phyloP scores from a whole-genome alignment of 2,888 invertebrate species.

The Fabriciana adippe region DNA sequence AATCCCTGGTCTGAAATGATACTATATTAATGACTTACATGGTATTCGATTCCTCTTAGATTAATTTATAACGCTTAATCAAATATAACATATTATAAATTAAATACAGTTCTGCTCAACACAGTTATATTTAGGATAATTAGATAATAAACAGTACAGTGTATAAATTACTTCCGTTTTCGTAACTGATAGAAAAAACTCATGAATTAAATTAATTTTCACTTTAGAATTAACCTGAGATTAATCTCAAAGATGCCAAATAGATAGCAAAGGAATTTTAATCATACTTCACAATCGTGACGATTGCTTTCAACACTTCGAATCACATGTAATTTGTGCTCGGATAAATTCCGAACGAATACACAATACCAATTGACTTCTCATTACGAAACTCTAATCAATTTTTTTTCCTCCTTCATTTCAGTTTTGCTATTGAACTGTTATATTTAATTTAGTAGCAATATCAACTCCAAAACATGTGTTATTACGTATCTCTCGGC shows the following conservation, averaged over 20 bases:
- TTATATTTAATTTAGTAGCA: conserved; percentile 43
- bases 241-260: conserved; percentile 19
- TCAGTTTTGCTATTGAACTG: conserved; percentile 28
- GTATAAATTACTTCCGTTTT: conserved; percentile 16
- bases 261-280: conserved; percentile 33
- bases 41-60: conserved; percentile 25
- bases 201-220: conserved; percentile 18
- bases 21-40: conserved; percentile 22
- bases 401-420: conserved; percentile 26
- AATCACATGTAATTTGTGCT: conserved; percentile 31
- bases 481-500: conserved; percentile 62
- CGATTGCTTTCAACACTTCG: conserved; percentile 33
- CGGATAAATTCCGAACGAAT: conserved; percentile 19
- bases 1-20: conserved; percentile 22
- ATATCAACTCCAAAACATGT: conserved; percentile 50
- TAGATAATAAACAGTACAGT: neutral
- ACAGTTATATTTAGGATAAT: neutral
- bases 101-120: conserved; percentile 6
- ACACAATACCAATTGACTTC: conserved; percentile 20
- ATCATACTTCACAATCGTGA: conserved; percentile 34
- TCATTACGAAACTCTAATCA: conserved; percentile 34
- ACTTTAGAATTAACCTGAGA: conserved; percentile 22
- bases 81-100: conserved; percentile 1
- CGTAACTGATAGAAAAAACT: neutral
- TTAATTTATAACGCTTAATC: neutral